Conservation (phyloP, 2,888 invertebrate genomes). For the Ditula angustiorana region DNA sequence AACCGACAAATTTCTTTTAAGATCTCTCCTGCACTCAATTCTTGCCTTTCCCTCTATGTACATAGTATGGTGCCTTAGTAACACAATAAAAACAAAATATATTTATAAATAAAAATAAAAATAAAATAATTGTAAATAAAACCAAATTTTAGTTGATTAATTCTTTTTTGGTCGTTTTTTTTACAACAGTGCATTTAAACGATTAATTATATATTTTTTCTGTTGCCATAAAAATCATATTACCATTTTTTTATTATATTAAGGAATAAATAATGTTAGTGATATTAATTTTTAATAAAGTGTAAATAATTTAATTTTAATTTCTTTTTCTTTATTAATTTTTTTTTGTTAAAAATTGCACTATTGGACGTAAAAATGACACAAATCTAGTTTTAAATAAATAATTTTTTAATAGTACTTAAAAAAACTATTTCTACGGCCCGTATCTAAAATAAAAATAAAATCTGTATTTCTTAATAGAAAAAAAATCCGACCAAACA, state of each 20-base stretch:
- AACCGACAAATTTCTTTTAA: constrained; percentile 13
- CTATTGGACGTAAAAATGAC: constrained; percentile 17
- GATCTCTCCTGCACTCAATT: constrained; percentile 20
- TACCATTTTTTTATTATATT: constrained; percentile 30
- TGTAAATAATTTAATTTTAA: constrained; percentile 27
- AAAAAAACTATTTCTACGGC: constrained; percentile 18
- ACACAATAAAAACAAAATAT: constrained; percentile 29
- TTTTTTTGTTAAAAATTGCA: constrained; percentile 3
- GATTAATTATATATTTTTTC: constrained; percentile 2
- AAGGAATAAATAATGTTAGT: constrained; percentile 30
- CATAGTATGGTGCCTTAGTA: constrained; percentile 39
- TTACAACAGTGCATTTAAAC: constrained; percentile 37
- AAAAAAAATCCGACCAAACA: constrained; percentile 37
- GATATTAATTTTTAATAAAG: constrained; percentile 36
- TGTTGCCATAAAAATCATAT: constrained; percentile 31
- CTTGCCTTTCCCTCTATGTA: constrained; percentile 32
- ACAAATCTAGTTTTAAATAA: constrained; percentile 8
- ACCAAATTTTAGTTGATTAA: background rate
- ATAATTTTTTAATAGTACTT: no score
- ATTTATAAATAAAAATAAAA: constrained; percentile 25
- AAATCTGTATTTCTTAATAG: background rate
- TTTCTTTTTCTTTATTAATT: background rate
- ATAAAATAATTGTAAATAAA: constrained; percentile 24
- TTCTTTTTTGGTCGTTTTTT: constrained; percentile 13
- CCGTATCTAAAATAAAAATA: background rate